Conservation (phyloP, 2,797 vertebrate genomes). For the Pangasius sanitwongsei region DNA sequence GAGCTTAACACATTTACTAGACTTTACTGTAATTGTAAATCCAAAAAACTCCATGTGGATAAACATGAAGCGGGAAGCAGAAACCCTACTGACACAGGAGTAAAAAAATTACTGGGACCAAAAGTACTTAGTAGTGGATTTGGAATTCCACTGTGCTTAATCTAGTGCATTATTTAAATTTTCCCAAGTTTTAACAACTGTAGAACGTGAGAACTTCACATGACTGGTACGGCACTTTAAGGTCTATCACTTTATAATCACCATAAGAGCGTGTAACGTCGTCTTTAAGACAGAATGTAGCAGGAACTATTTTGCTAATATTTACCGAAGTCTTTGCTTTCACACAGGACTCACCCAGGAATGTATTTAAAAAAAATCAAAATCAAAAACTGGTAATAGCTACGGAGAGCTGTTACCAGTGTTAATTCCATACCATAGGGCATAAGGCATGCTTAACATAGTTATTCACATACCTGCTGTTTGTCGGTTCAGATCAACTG, state of each 20-base stretch:
- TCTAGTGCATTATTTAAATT: not conserved
- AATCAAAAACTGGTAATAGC: not conserved
- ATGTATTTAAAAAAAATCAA: not conserved
- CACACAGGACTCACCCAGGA: not conserved
- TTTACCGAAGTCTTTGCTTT: not conserved
- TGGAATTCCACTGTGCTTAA: not conserved
- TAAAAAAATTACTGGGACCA: not conserved
- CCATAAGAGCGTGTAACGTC: not conserved
- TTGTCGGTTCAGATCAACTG: not conserved
- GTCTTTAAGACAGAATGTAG: not conserved
- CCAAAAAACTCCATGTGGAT: not conserved
- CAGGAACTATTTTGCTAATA: not conserved
- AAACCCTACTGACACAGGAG: not conserved
- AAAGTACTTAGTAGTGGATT: not conserved
- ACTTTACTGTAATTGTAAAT: not conserved
- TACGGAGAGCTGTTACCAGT: not conserved
- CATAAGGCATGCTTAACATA: slow-evolving; percentile 2
- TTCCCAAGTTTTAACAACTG: not conserved
- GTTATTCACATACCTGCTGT: slow-evolving; percentile 22
- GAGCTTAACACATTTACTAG: not conserved
- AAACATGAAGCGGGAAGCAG: not conserved
- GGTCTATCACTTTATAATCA: not conserved
- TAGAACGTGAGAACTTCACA: not conserved
- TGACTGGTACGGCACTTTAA: not conserved
- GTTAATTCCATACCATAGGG: not conserved